Conservation (phyloP, 2,888 invertebrate genomes). For the Hofmannophila pseudospretella region DNA sequence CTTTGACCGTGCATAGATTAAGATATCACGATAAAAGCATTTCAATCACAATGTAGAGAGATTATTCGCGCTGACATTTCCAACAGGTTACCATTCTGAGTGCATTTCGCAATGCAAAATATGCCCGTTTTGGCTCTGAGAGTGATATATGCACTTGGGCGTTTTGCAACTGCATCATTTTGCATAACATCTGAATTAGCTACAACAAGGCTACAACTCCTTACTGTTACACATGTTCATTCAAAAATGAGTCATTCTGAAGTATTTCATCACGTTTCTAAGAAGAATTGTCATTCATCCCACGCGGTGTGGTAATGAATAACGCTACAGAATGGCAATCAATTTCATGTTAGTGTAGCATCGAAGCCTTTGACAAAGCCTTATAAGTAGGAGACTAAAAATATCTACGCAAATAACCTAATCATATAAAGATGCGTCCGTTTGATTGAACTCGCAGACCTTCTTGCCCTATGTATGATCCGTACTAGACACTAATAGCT, state of each 20-base stretch:
- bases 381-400: not conserved
- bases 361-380: not conserved
- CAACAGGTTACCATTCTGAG: slow-evolving; percentile 45
- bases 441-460: not conserved
- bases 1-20: slow-evolving; percentile 34
- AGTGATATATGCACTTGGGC: slow-evolving; percentile 23
- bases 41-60: slow-evolving; percentile 38
- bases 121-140: slow-evolving; percentile 23
- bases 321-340: slow-evolving; percentile 32
- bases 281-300: slow-evolving; percentile 47
- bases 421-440: not conserved
- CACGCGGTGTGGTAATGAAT: slow-evolving; percentile 41
- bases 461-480: not conserved
- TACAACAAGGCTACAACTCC: slow-evolving; percentile 8
- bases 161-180: slow-evolving; percentile 26
- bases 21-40: slow-evolving; percentile 37
- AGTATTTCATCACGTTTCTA: slow-evolving; percentile 48
- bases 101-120: slow-evolving; percentile 33
- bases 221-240: slow-evolving; percentile 32
- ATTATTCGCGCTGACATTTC: slow-evolving; percentile 39
- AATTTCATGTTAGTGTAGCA: slow-evolving; percentile 4
- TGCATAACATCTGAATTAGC: slow-evolving; percentile 14
- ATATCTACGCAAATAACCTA: not conserved
- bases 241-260: slow-evolving; percentile 45
- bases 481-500: slow-evolving; percentile 3